Evolutionary conservation across 1,140 invertebrate genomes (phyloP).

Genomic region (Heliconius nattereri): DNA sequence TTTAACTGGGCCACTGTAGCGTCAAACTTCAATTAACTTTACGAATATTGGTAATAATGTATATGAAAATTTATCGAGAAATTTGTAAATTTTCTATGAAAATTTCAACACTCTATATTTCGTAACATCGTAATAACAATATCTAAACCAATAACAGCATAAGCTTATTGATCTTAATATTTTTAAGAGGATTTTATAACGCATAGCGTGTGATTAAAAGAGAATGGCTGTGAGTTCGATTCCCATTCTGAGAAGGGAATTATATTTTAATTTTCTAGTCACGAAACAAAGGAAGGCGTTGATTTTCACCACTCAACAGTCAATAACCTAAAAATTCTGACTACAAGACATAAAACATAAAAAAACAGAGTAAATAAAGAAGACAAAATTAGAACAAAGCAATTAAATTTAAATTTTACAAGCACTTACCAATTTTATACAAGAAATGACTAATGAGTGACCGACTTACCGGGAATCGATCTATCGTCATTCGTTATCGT

Average conservation of each 20-base stretch:
- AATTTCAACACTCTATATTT: background rate
- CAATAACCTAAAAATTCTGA: too few relatives aligned
- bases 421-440: slow-evolving; percentile 6
- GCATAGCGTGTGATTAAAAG: too few relatives aligned
- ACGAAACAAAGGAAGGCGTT: too few relatives aligned
- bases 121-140: background rate
- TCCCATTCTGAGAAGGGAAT: too few relatives aligned
- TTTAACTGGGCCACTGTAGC: background rate
- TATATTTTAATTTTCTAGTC: too few relatives aligned
- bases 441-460: slow-evolving; percentile 22
- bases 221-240: too few relatives aligned
- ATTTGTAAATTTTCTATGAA: slow-evolving; percentile 6
- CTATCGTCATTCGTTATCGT: slow-evolving; percentile 42
- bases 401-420: slow-evolving; percentile 8
- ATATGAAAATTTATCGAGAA: background rate
- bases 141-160: background rate
- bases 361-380: background rate
- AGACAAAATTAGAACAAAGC: background rate
- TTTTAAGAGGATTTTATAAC: background rate
- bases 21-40: slow-evolving; percentile 1
- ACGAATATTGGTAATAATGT: background rate
- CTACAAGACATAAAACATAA: too few relatives aligned
- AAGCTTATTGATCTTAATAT: background rate
- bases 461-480: slow-evolving; percentile 42
- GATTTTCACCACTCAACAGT: too few relatives aligned